Evolutionary conservation across 1,140 invertebrate genomes (phyloP), one percentile per base, ranked within the genome.

Genomic region (Lutraria rhynchaena): DNA sequence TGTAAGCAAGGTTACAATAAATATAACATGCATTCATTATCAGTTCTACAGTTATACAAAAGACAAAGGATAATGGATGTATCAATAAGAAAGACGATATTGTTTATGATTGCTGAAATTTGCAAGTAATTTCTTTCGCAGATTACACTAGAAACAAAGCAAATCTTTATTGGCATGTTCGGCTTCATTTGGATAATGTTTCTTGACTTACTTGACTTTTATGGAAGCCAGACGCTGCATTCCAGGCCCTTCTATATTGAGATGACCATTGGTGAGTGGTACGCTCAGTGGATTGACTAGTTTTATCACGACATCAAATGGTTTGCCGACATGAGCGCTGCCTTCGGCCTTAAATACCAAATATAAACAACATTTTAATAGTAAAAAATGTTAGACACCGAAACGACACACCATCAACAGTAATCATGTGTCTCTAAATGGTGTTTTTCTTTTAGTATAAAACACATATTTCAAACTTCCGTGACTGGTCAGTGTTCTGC

Each of bases 201-300:
- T n/a, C n/a, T n/a, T 58, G 19, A 85, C 89, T 86, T 83, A 90
- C 89, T 89, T 89, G 41, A 87, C 82, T 80, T 90, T 89, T 13
- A 90, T 67, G 33, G 84, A 63, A n/a, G 83, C 67, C 11, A 85
- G 65, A 74, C 86, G 80, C 49, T 85, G 84, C 63, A 89, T 86
- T 4, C 89, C 89, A 3, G 89, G 89, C 15, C 88, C 89, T 51
- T 90, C 89, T n/a, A 90, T 76, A 76, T 87, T 87, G 11, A 90
- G 75, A 22, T 86, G 82, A 1, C 89, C 87, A 0, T 84, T 82
- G 58, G 87, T 88, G 0, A 91, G 82, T 3, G 89, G 89, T 4
- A 90, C 83, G 17, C 82, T 83, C 57, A 91, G 82, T 7, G 87
- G 85, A 71, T 91, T 91, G 27, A 87, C 85, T 17, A 90, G 65